Evolutionary conservation across 35 echinoderm and acorn worm species (phyloP).

Genomic region (Stichopus chloronotus): DNA sequence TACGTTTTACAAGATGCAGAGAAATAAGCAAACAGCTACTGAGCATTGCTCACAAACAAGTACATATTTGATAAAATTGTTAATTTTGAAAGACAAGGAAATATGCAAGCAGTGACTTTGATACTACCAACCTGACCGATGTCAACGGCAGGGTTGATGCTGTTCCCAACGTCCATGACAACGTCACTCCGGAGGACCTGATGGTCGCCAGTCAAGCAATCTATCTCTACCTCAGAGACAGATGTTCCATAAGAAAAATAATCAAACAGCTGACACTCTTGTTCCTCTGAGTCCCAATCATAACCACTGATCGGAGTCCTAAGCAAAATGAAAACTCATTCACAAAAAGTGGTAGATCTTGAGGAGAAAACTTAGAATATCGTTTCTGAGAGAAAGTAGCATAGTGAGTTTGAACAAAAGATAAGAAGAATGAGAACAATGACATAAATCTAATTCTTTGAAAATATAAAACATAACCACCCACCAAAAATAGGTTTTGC

Average conservation of each 20-base stretch:
- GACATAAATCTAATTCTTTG: too few species aligned
- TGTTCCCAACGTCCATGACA: conserved; percentile 94
- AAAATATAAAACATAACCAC: too few species aligned
- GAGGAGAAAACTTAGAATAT: too few species aligned
- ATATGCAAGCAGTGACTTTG: neutral
- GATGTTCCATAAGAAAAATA: conserved; percentile 70
- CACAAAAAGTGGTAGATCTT: neutral
- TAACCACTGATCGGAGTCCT: conserved; percentile 72
- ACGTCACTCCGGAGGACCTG: conserved; percentile 77
- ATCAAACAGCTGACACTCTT: conserved; percentile 55
- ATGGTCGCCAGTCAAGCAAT: conserved; percentile 90
- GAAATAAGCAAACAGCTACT: too few species aligned
- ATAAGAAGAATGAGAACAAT: too few species aligned
- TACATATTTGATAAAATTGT: too few species aligned
- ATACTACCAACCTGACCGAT: conserved; percentile 83
- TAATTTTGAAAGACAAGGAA: too few species aligned
- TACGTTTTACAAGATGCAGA: too few species aligned
- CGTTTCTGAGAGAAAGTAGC: too few species aligned
- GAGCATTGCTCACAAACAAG: too few species aligned
- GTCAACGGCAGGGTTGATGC: conserved; percentile 91
- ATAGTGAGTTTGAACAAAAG: too few species aligned
- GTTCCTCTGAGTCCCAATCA: conserved; percentile 65
- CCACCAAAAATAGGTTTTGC: too few species aligned
- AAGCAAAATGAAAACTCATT: conserved; percentile 1
- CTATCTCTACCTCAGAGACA: conserved; percentile 85